Conservation (phyloP, 2,113 vertebrate species). For the Grammomys dolichurus region DNA sequence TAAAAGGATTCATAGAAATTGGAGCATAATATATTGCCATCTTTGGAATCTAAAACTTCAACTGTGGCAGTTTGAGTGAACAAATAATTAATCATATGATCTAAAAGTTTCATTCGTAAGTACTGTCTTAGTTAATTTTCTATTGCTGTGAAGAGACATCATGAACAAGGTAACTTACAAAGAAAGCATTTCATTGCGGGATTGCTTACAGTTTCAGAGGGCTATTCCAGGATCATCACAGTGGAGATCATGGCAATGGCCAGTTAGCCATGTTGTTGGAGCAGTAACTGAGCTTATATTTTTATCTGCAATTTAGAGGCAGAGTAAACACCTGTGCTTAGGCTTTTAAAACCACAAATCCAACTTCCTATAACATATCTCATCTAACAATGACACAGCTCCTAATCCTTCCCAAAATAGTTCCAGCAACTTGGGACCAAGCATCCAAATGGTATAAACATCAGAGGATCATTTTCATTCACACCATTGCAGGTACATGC, state of each 20-base stretch:
- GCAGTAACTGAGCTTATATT: background rate
- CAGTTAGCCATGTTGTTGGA: background rate
- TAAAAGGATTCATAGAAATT: background rate
- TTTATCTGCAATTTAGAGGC: background rate
- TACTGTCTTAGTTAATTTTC: background rate
- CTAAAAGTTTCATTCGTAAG: background rate
- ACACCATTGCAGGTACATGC: background rate
- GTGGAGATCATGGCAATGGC: background rate
- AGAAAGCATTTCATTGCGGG: background rate
- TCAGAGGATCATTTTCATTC: background rate
- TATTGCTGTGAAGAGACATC: background rate
- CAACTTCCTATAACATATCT: background rate
- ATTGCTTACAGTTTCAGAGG: background rate
- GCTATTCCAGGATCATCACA: background rate
- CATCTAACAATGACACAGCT: background rate
- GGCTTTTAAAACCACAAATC: background rate
- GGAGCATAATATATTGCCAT: background rate
- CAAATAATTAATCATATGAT: background rate
- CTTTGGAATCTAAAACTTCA: background rate
- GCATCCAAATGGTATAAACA: background rate
- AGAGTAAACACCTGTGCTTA: background rate
- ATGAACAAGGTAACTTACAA: background rate
- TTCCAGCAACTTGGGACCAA: background rate
- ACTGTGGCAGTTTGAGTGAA: constrained; percentile 26
- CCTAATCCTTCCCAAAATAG: background rate